Evolutionary conservation across 2,797 vertebrate genomes (phyloP), one percentile per base, ranked within the genome.

Genomic region (Choloepus didactylus): DNA sequence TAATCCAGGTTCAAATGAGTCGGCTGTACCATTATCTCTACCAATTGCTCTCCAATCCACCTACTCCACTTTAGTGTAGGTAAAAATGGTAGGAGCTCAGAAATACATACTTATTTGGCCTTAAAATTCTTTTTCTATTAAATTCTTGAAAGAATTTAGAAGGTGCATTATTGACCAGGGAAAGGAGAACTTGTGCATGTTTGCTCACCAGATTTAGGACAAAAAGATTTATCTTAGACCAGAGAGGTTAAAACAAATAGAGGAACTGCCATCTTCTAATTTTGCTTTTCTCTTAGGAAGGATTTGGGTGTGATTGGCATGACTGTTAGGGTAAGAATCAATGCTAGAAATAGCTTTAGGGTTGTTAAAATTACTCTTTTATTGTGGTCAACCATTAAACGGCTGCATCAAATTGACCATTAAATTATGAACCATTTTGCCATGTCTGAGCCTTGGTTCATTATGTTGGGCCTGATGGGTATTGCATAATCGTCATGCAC

Each of bases 321-420:
- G 44, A 5, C 27, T 9, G 9, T 46, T 18, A 25, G 41, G 64
- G 23, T 18, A 27, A 49, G 56, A 80, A n/a, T 54, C 82, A 12
- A 77, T 6, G 51, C 86, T 77, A 31, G 67, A 90, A 90, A 75
- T 54, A 86, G 69, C 92, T 70, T 56, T 38, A 16, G 72, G 31
- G 54, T 60, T 56, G 46, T 54, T 23, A 14, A 27, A 27, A 54
- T 80, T 59, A 38, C 49, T 16, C 49, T 72, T 64, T 88, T 15
- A 54, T 49, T 60, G 80, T 29, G 66, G 91, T 5, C 7, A 64
- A 56, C 29, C 59, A n/a, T 70, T 80, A 44, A 51, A 27, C 11
- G 41, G 41, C 12, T 25, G 72, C 29, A 51, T 44, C 56, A 14
- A 18, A 44, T 93, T 64, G n/a, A 21, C 9, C n/a, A 8, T 29